These are phyloP conservation scores for Cantharis rufa DNA, from an alignment of 2,888 invertebrate genomes.

Conservation along the genomic window DNA sequence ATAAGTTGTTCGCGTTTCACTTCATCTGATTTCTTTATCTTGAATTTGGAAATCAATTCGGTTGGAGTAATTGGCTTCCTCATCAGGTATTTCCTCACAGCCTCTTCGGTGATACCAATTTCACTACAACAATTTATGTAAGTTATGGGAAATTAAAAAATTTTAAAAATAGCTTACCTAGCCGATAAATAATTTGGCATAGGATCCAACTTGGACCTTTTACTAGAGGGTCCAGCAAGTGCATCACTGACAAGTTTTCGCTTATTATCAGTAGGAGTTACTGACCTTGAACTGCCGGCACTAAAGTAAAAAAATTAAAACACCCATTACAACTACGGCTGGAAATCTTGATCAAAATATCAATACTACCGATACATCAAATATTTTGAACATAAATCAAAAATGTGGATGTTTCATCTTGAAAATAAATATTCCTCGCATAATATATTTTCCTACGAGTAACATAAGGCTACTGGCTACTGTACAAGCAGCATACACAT, in stretches of 20 bases:
- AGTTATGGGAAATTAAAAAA: neutral
- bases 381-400: neutral
- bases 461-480: too few relatives aligned
- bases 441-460: too few relatives aligned
- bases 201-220: constrained; percentile 62
- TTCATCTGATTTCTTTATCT: constrained; percentile 84
- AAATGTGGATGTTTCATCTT: too few relatives aligned
- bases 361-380: neutral
- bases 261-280: constrained; percentile 57
- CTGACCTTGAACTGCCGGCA: constrained; percentile 61
- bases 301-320: constrained; percentile 44
- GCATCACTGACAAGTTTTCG: constrained; percentile 54
- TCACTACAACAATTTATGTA: constrained; percentile 60
- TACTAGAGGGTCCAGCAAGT: constrained; percentile 57
- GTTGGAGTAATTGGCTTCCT: constrained; percentile 98
- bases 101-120: constrained; percentile 91
- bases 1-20: constrained; percentile 89
- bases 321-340: neutral
- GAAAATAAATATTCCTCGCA: too few relatives aligned
- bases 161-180: constrained; percentile 46
- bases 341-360: neutral
- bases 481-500: too few relatives aligned
- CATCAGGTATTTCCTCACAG: constrained; percentile 90
- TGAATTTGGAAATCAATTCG: constrained; percentile 92
- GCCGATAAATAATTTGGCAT: constrained; percentile 57